These are phyloP conservation scores for Condylostylus longicornis DNA, from an alignment of 1,140 invertebrate species.

Conservation along the genomic window DNA sequence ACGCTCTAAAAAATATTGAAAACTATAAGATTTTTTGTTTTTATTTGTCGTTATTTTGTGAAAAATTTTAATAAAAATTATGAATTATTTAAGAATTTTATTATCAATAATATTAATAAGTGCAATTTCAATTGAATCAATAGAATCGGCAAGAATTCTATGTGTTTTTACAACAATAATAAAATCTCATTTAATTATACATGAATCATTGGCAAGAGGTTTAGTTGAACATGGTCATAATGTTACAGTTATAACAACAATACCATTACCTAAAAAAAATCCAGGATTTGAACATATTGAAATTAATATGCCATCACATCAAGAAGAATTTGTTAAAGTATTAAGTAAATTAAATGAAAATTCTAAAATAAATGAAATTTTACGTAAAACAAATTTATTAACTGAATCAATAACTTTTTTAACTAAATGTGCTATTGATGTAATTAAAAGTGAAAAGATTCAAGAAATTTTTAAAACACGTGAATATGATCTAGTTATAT, in stretches of 20 bases:
- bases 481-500: conserved; percentile 2
- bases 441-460: background rate
- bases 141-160: too few species aligned
- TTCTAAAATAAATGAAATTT: background rate
- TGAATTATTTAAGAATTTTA: too few species aligned
- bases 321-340: background rate
- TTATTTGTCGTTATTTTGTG: too few species aligned
- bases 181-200: background rate
- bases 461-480: background rate
- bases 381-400: background rate
- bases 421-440: background rate
- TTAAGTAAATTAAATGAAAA: background rate
- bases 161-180: background rate
- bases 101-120: too few species aligned
- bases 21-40: too few species aligned
- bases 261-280: background rate
- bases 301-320: too few species aligned
- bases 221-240: background rate
- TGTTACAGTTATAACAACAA: background rate
- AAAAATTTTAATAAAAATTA: too few species aligned
- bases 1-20: too few species aligned
- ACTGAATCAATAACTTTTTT: background rate
- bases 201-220: background rate
- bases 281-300: background rate
- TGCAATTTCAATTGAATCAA: too few species aligned